Evolutionary conservation across 2,888 invertebrate species (phyloP).

Genomic region (Coelogynopora nodosa): DNA sequence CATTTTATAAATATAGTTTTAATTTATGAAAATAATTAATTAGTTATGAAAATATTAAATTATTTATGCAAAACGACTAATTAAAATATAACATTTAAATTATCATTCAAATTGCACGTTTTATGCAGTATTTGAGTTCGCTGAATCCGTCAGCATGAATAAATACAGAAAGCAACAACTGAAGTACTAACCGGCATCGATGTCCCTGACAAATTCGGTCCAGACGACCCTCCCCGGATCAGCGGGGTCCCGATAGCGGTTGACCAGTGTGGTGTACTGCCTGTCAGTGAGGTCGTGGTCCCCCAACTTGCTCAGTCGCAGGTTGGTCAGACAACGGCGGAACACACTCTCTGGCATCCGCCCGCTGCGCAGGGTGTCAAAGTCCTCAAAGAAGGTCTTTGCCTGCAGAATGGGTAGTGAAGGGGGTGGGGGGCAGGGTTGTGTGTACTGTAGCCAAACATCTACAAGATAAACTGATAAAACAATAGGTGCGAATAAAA

Average conservation of each 20-base stretch:
- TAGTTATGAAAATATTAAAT: neutral
- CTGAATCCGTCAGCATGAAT: no score
- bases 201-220: conserved; percentile 57
- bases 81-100: neutral
- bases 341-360: conserved; percentile 59
- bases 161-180: neutral
- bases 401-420: no score
- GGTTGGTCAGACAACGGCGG: conserved; percentile 54
- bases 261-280: conserved; percentile 55
- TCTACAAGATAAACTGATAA: no score
- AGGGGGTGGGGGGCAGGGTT: no score
- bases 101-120: no score
- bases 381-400: conserved; percentile 59
- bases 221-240: conserved; percentile 56
- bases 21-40: no score
- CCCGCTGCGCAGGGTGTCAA: conserved; percentile 58
- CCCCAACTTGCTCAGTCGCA: conserved; percentile 59
- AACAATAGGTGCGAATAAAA: no score
- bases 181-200: conserved; percentile 57
- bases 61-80: neutral
- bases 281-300: conserved; percentile 56
- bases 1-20: no score
- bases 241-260: conserved; percentile 55
- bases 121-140: no score
- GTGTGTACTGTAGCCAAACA: no score